Conservation (phyloP, 2,888 invertebrate genomes). For the Acleris laterana region DNA sequence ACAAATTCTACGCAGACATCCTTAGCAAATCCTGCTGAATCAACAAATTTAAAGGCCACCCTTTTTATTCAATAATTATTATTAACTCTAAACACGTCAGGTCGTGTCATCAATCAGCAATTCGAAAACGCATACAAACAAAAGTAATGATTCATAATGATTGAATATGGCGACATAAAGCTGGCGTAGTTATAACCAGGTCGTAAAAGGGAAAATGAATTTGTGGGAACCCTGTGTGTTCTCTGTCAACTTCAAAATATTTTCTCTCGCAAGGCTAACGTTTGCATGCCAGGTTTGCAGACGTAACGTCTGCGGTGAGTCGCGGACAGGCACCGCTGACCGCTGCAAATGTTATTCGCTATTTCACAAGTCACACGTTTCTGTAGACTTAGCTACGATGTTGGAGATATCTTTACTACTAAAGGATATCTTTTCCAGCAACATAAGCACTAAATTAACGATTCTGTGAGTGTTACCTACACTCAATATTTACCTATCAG, state of each 20-base stretch:
- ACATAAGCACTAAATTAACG: neutral
- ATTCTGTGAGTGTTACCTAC: too few relatives aligned
- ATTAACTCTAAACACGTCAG: too few relatives aligned
- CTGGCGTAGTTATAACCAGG: too few relatives aligned
- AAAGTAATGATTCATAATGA: too few relatives aligned
- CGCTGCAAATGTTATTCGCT: slow-evolving; percentile 11
- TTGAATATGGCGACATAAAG: too few relatives aligned
- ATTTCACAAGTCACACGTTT: slow-evolving; percentile 5
- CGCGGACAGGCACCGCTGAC: slow-evolving; percentile 22
- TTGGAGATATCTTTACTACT: neutral
- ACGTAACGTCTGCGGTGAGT: slow-evolving; percentile 33
- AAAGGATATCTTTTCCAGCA: neutral
- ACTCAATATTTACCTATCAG: too few relatives aligned
- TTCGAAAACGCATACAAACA: too few relatives aligned
- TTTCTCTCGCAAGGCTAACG: slow-evolving; percentile 21
- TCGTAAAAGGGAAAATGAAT: neutral
- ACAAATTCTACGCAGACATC: too few relatives aligned
- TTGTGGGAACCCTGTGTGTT: neutral
- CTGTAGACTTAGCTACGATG: neutral
- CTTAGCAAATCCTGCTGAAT: too few relatives aligned
- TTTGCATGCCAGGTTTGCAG: slow-evolving; percentile 22
- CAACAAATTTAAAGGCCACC: too few relatives aligned
- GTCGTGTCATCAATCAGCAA: too few relatives aligned
- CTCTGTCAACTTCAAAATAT: slow-evolving; percentile 21
- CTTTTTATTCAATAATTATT: too few relatives aligned